A percentile compares a stretch with the other conserved stretches of the same genome.
phyloP scores from a whole-genome alignment of 1,140 invertebrate species.

The Cheumatopsyche charites region DNA sequence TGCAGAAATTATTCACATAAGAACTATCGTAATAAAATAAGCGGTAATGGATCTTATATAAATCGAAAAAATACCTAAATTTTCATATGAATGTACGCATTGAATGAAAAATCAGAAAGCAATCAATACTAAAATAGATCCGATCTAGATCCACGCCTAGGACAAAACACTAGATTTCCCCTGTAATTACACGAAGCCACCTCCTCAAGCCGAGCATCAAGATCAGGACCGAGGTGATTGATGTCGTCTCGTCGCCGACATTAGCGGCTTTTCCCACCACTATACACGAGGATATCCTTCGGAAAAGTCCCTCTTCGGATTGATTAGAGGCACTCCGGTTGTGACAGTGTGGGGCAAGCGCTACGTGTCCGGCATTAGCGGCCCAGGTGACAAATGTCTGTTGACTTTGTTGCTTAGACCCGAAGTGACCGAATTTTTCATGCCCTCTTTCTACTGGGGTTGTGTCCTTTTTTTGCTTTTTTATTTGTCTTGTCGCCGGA shows the following conservation, averaged over 20 bases:
- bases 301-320: conserved; percentile 15
- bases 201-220: too few species aligned
- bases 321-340: conserved; percentile 23
- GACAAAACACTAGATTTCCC: too few species aligned
- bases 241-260: background rate
- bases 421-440: conserved; percentile 19
- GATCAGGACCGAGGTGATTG: too few species aligned
- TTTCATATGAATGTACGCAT: too few species aligned
- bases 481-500: conserved; percentile 22
- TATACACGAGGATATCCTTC: background rate
- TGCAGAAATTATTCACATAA: too few species aligned
- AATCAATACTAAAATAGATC: too few species aligned
- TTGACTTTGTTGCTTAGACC: conserved; percentile 28
- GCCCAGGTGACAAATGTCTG: conserved; percentile 30
- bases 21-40: too few species aligned
- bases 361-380: conserved; percentile 27
- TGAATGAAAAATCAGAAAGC: too few species aligned
- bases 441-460: background rate
- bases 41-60: too few species aligned
- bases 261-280: conserved; percentile 8
- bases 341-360: background rate
- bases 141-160: too few species aligned
- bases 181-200: too few species aligned
- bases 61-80: too few species aligned
- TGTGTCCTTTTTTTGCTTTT: background rate